Percentiles rank a stretch among this genome's conserved stretches.
These are phyloP conservation scores for Ceyx melanurus DNA, from an alignment of 2,113 vertebrate genomes.

Conservation along the genomic window DNA sequence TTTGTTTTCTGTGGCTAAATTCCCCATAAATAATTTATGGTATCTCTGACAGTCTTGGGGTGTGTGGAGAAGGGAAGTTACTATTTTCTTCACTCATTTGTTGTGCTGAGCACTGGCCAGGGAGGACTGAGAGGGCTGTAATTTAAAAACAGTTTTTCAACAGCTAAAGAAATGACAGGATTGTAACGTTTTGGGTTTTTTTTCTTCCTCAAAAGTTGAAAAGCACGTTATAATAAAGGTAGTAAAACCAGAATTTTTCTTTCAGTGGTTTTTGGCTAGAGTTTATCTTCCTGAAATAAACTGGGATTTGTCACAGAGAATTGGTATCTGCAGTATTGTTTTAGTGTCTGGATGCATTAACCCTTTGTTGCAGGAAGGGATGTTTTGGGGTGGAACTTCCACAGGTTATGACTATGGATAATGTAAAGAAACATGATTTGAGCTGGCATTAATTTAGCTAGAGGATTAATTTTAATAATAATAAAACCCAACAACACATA, in stretches of 20 bases:
- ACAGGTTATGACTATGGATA: not conserved
- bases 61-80: not conserved
- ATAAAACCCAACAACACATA: too few relatives aligned
- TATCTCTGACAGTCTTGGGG: not conserved
- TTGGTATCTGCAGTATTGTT: not conserved
- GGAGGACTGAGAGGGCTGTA: not conserved
- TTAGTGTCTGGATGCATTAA: not conserved
- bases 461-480: not conserved
- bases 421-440: not conserved
- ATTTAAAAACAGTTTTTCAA: not conserved
- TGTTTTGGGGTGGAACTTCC: not conserved
- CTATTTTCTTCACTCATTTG: not conserved
- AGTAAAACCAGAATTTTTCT: not conserved
- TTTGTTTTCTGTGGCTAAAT: not conserved
- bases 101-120: not conserved
- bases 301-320: not conserved
- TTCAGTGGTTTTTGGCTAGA: not conserved
- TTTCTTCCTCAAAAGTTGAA: not conserved
- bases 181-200: not conserved
- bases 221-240: not conserved
- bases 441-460: slow-evolving; percentile 1
- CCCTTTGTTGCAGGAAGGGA: not conserved
- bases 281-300: not conserved
- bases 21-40: fast-evolving
- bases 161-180: not conserved